These are phyloP conservation scores for Drosophila atroscutellata DNA, from an alignment of 2,888 invertebrate species.

Conservation along the genomic window DNA sequence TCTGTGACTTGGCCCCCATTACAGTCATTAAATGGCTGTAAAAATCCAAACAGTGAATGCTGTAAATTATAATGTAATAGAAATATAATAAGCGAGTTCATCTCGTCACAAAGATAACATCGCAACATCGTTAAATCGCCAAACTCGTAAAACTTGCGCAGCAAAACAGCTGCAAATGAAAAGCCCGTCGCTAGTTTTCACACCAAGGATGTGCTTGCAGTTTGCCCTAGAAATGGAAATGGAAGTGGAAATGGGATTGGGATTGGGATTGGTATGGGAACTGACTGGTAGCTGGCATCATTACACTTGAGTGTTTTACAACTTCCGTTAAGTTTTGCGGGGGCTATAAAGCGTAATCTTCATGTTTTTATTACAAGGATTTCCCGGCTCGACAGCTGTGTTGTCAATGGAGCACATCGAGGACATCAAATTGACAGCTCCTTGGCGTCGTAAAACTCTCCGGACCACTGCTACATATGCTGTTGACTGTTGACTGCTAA, in stretches of 20 bases:
- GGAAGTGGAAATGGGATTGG: not conserved
- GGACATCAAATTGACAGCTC: constrained; percentile 81
- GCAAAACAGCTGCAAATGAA: constrained; percentile 47
- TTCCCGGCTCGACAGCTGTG: constrained; percentile 48
- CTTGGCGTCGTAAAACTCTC: constrained; percentile 71
- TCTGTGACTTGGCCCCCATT: constrained; percentile 50
- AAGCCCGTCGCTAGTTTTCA: constrained; percentile 69
- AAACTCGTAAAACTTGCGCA: constrained; percentile 56
- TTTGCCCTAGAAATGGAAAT: not conserved
- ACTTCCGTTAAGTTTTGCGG: constrained; percentile 79
- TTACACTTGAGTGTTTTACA: constrained; percentile 83
- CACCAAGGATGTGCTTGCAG: constrained; percentile 43
- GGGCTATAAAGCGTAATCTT: constrained; percentile 78
- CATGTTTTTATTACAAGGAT: constrained; percentile 75
- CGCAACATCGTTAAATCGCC: constrained; percentile 62
- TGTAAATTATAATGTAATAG: constrained; percentile 77
- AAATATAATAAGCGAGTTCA: constrained; percentile 72
- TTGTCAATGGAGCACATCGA: constrained; percentile 68
- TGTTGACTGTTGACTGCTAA: constrained; percentile 15
- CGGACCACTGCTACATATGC: constrained; percentile 57
- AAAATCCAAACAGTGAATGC: constrained; percentile 65
- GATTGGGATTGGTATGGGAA: not conserved
- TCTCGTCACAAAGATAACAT: constrained; percentile 51
- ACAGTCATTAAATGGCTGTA: constrained; percentile 61
- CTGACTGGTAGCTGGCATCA: constrained; percentile 61